A percentile compares a stretch with the other conserved stretches of the same genome.
phyloP scores from a whole-genome alignment of 2,888 invertebrate species.

The Diarsia mendica region DNA sequence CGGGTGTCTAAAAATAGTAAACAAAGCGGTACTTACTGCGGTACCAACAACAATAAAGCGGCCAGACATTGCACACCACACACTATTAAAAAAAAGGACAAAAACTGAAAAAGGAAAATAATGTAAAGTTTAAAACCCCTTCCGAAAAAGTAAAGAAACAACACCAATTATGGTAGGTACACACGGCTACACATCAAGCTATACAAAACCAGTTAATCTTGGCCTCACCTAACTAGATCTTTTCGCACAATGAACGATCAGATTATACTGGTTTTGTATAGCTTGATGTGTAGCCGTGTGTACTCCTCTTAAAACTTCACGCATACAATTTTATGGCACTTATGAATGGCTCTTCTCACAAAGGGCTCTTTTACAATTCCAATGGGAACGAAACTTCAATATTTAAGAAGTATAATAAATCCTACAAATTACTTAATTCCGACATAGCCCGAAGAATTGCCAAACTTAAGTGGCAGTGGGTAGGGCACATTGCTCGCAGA shows the following conservation, averaged over 20 bases:
- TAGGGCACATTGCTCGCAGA: too few relatives aligned
- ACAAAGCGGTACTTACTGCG: not conserved
- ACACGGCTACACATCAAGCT: too few relatives aligned
- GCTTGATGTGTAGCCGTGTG: too few relatives aligned
- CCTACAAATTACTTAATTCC: too few relatives aligned
- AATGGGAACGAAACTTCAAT: not conserved
- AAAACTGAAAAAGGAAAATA: not conserved
- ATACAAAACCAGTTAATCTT: too few relatives aligned
- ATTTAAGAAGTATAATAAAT: not conserved
- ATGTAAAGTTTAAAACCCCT: not conserved
- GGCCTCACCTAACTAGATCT: too few relatives aligned
- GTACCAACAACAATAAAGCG: not conserved
- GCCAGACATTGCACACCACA: not conserved
- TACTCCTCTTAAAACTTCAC: conserved; percentile 3
- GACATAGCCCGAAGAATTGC: too few relatives aligned
- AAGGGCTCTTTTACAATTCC: not conserved
- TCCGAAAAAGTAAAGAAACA: not conserved
- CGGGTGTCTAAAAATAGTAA: not conserved
- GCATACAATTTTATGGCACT: not conserved
- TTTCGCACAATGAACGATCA: too few relatives aligned
- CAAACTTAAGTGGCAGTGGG: too few relatives aligned
- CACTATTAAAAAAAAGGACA: not conserved
- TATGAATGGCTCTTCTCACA: not conserved
- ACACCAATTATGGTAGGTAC: not conserved
- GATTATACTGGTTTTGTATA: too few relatives aligned